Evolutionary conservation across 2,888 invertebrate species (phyloP).

Genomic region (Anthrax anthrax): DNA sequence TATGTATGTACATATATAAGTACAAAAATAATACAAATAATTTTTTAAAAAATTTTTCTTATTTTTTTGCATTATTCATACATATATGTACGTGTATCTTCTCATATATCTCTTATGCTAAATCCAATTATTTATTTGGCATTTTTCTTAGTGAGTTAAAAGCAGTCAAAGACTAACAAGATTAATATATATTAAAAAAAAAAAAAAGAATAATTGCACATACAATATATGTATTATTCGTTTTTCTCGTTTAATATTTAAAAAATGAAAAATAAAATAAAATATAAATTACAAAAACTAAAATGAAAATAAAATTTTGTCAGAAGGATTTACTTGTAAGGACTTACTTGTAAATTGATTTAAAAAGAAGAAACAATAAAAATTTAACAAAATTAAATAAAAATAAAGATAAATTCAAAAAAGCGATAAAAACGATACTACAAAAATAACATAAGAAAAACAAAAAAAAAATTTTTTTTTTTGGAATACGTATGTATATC

Average conservation of each 20-base stretch:
- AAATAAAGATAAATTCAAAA: neutral
- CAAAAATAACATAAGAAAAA: neutral
- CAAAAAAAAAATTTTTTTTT: no score
- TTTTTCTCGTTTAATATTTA: no score
- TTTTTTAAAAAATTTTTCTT: no score
- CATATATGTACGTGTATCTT: constrained; percentile 1
- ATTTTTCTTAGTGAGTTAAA: constrained; percentile 8
- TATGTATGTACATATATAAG: no score
- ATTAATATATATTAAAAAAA: neutral
- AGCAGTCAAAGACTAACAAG: neutral
- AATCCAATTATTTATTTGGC: constrained; percentile 11
- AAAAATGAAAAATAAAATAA: constrained; percentile 3
- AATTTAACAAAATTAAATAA: neutral
- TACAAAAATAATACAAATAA: no score
- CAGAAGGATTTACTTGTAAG: no score
- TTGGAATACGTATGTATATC: no score
- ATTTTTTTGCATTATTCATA: no score
- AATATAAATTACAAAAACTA: neutral
- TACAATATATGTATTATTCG: no score
- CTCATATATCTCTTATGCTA: constrained; percentile 11
- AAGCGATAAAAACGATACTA: neutral
- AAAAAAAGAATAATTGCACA: no score
- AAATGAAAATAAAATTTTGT: neutral
- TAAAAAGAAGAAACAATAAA: neutral
- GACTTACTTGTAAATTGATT: no score